Conservation (phyloP, 1,140 invertebrate genomes). For the Diabrotica undecimpunctata region DNA sequence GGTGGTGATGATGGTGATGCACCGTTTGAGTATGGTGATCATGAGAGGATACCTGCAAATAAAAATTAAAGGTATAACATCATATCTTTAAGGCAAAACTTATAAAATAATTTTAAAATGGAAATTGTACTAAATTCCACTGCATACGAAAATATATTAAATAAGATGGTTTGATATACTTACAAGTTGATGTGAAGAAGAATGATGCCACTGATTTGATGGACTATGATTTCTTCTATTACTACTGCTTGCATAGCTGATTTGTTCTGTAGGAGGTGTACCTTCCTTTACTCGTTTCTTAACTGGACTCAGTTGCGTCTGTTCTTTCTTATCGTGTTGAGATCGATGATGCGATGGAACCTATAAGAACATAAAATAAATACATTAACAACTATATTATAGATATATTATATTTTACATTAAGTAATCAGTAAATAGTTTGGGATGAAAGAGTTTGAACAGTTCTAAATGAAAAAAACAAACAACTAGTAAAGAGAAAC, state of each 20-base stretch:
- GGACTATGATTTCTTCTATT: slow-evolving; percentile 50
- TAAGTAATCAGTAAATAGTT: neutral
- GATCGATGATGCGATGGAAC: slow-evolving; percentile 49
- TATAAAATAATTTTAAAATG: no score
- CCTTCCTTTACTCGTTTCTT: slow-evolving; percentile 98
- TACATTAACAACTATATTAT: no score
- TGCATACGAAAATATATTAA: neutral
- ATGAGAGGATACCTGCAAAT: slow-evolving; percentile 32
- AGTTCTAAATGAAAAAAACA: no score
- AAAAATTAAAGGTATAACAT: neutral
- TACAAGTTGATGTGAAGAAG: slow-evolving; percentile 33
- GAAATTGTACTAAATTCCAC: no score
- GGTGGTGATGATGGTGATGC: slow-evolving; percentile 49
- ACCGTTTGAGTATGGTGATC: slow-evolving; percentile 40
- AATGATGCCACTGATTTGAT: slow-evolving; percentile 47
- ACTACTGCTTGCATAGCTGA: slow-evolving; percentile 29
- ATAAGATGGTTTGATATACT: slow-evolving; percentile 9
- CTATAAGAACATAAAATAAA: slow-evolving; percentile 19
- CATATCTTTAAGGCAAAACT: neutral
- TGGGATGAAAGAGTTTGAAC: no score
- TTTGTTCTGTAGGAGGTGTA: slow-evolving; percentile 70
- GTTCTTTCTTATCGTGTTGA: slow-evolving; percentile 77
- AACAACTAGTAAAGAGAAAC: no score
- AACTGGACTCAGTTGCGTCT: slow-evolving; percentile 89
- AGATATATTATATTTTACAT: no score